phyloP scores from a whole-genome alignment of 2,113 vertebrate species.

The Stegastes partitus region DNA sequence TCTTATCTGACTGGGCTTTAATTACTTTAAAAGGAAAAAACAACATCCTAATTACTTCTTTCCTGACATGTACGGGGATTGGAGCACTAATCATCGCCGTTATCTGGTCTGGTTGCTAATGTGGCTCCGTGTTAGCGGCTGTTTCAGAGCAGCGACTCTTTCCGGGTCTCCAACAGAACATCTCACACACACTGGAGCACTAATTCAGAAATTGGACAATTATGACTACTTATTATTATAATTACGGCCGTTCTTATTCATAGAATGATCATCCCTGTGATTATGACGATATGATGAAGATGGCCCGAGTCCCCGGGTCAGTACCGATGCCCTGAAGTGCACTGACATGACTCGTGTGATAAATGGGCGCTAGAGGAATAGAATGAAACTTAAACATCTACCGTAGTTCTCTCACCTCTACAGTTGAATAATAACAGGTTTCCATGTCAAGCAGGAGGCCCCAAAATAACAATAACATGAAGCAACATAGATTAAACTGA shows the following conservation, averaged over 20 bases:
- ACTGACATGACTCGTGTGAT: too few species aligned
- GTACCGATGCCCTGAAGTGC: too few species aligned
- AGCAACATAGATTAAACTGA: too few species aligned
- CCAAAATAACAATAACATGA: too few species aligned
- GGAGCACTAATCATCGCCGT: not conserved
- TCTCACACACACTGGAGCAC: conserved; percentile 4
- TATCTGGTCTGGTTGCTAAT: not conserved
- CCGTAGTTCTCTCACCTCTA: too few species aligned
- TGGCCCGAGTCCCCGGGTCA: too few species aligned
- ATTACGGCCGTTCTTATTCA: not conserved
- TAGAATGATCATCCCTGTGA: too few species aligned
- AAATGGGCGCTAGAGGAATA: too few species aligned
- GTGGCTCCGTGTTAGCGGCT: not conserved
- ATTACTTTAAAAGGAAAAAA: not conserved
- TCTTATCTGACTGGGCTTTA: not conserved
- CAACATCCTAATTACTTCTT: not conserved
- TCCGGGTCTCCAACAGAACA: not conserved
- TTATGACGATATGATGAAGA: too few species aligned
- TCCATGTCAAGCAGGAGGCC: too few species aligned
- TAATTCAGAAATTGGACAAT: not conserved
- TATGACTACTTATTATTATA: not conserved
- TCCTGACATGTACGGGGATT: not conserved
- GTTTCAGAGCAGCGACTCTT: not conserved
- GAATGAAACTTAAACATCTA: too few species aligned
- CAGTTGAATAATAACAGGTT: too few species aligned